Evolutionary conservation across 2,113 vertebrate genomes (phyloP), one percentile per base, ranked within the genome.

Genomic region (Seriola aureovittata): DNA sequence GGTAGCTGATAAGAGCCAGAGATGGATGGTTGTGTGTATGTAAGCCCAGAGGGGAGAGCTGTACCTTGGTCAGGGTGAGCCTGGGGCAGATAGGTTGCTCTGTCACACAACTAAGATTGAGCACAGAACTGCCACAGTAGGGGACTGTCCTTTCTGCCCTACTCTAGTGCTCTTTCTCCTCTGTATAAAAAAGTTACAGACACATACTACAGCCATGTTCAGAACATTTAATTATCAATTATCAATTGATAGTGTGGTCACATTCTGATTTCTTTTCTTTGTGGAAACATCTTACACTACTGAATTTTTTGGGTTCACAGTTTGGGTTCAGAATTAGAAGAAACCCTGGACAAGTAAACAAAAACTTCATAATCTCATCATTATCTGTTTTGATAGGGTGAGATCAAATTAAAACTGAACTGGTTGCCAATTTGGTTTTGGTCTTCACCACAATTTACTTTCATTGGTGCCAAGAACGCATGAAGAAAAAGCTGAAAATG

Each of bases 1-100:
- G 38, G 58, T 80, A n/a, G 77, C 70, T 88, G 91, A 92, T 91
- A 92, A 90, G 66, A 68, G 50, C 34, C 54, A 32, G 64, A 81
- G 87, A 91, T 82, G 74, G 57, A 87, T 70, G 66, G 59, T 2
- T 71, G 68, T 59, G 78, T 79, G 67, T 38, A 57, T 87, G 58
- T 1, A 0, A 29, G 55, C 57, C 23, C 48, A 32, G 54, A 32
- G 6, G 63, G 48, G 44, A 74, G 77, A 3, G 62, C 69, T 83
- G 75, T 62, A 83, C 78, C 81, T 66, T 70, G 50, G 67, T 80
- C 74, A 52, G 82, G 78, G 80, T 77, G 74, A 92, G 75, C 76
- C 66, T 5, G 23, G 7, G 72, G 80, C 65, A 54, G 79, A 89
- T 75, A 78, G 83, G 63, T 76, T 36, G 4, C 69, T 54, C 58